Evolutionary conservation across 2,113 vertebrate genomes (phyloP).

Genomic region (Neolamprologus tretocephalus): DNA sequence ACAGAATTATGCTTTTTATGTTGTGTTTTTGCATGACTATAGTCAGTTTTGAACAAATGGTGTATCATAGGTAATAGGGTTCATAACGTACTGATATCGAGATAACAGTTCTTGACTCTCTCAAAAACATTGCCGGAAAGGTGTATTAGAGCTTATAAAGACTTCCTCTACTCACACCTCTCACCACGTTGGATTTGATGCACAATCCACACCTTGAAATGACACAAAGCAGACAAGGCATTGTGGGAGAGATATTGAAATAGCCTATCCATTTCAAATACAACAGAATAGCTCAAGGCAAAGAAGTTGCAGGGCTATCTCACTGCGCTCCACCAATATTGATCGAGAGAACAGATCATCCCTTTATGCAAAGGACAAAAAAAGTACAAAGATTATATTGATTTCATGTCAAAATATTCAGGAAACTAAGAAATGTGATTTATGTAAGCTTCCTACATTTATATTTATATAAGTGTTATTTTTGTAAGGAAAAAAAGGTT

Average conservation of each 20-base stretch:
- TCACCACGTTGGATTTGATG: not conserved
- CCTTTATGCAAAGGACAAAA: slow-evolving; percentile 12
- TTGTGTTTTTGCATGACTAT: not conserved
- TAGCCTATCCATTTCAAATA: not conserved
- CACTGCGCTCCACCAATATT: slow-evolving; percentile 14
- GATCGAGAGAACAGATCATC: slow-evolving; percentile 35
- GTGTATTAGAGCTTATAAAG: not conserved
- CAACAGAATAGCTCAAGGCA: slow-evolving; percentile 13
- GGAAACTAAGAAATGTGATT: slow-evolving; percentile 5
- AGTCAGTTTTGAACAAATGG: not conserved
- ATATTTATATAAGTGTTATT: slow-evolving; percentile 43
- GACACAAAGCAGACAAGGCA: not conserved
- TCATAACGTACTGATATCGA: not conserved
- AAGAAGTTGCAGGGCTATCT: not conserved
- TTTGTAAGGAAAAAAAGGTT: not conserved
- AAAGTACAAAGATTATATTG: slow-evolving; percentile 13
- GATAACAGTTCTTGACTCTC: not conserved
- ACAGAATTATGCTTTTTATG: not conserved
- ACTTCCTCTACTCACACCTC: not conserved
- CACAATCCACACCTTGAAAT: not conserved
- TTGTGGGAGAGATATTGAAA: slow-evolving; percentile 28
- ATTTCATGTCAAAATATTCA: slow-evolving; percentile 24
- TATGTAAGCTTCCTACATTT: slow-evolving; percentile 54
- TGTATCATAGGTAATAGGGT: not conserved
- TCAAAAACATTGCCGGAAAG: not conserved